Evolutionary conservation across 2,888 invertebrate genomes (phyloP), one percentile per base, ranked within the genome.

Genomic region (Electrophaes corylata): DNA sequence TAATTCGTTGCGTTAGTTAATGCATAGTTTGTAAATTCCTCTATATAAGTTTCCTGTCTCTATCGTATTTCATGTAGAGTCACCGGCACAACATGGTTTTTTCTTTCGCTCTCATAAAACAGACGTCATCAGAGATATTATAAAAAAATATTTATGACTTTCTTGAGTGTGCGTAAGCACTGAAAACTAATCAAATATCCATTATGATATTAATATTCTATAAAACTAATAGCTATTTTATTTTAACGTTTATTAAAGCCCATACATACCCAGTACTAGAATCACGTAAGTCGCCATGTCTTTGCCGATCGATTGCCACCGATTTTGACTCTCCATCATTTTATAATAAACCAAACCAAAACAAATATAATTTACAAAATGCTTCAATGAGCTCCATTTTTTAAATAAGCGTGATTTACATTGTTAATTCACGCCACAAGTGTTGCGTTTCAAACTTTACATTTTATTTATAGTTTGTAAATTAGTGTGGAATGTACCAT

Each of bases 231-330:
- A 4, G 0, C 4, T 20, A 20, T 20, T 20, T 20, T 20, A 20
- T 4, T 35, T 12, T 31, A 11, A 31, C 0, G 4, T 37, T 5
- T 26, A 26, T 18, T 12, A 41, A 41, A 41, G 2, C 23, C 20
- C 23, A 26, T 41, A 48, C 48, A 14, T 55, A 55, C 55, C 55
- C 19, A 55, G 14, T 11, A 55, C 11, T 19, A 55, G 16, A 40
- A 55, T 10, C 44, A 44, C 35, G 48, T 55, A 55, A 20, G 43
- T 16, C 12, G 43, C 48, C 55, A 55, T 55, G 16, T 48, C 48
- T 20, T 4, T 16, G 4, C 26, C 14, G 20, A n/a, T 41, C 18
- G 44, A 48, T 5, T 55, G 44, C 35, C 33, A 19, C 20, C 0
- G 1, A 20, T 16, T 33, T 1, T 4, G 11, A 4, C 11, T 14